These are phyloP conservation scores for Echinometra lucunter DNA, from an alignment of 53 echinoderm and acorn worm genomes.

Conservation along the genomic window DNA sequence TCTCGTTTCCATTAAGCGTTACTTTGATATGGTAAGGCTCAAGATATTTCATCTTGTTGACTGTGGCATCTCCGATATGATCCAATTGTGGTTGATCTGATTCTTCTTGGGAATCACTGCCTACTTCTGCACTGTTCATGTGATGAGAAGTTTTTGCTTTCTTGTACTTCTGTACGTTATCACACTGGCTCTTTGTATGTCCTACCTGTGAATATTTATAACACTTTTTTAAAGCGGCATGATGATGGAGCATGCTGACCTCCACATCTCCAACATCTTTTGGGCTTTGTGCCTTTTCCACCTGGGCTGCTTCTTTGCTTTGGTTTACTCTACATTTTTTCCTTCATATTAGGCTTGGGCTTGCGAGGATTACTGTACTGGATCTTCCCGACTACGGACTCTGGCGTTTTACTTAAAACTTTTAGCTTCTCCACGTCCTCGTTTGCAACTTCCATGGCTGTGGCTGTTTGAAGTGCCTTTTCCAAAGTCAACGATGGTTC, in stretches of 20 bases:
- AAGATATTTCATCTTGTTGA: neutral
- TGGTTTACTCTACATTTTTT: neutral
- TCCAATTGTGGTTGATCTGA: too few species aligned
- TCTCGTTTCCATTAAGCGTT: neutral
- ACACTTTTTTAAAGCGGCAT: conserved; percentile 46
- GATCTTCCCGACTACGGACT: conserved; percentile 26
- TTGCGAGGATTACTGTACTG: neutral
- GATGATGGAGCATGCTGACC: conserved; percentile 33
- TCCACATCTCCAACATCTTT: conserved; percentile 52
- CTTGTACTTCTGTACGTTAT: conserved; percentile 8
- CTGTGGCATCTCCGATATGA: conserved; percentile 12
- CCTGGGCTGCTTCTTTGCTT: neutral
- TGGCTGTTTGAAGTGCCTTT: conserved; percentile 65
- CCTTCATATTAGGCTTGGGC: conserved; percentile 31
- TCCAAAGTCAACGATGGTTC: conserved; percentile 58
- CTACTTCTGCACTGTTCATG: conserved; percentile 13
- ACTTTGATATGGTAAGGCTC: too few species aligned
- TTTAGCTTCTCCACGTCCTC: conserved; percentile 69
- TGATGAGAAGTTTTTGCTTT: conserved; percentile 36
- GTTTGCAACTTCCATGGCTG: conserved; percentile 75
- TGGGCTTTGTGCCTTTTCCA: neutral
- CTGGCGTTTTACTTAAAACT: conserved; percentile 33
- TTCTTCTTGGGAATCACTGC: too few species aligned
- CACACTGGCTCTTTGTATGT: conserved; percentile 49
- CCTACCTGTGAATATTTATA: neutral